These are phyloP conservation scores for Dasysyrphus tricinctus DNA, from an alignment of 2,888 invertebrate species.

Conservation along the genomic window DNA sequence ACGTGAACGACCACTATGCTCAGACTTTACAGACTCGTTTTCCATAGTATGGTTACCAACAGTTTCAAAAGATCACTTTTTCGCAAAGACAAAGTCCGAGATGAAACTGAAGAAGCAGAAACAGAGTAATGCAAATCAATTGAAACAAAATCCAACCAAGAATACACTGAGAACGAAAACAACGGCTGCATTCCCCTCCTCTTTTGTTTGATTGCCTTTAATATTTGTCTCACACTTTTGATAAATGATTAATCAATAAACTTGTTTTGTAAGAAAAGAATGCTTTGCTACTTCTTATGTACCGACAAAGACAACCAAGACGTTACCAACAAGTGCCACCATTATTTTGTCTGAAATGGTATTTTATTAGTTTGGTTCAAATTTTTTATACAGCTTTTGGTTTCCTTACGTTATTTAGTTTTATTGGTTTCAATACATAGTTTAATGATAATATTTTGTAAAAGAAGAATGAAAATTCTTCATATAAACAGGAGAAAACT, in stretches of 20 bases:
- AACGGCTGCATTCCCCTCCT: slow-evolving; percentile 70
- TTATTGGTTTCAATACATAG: slow-evolving; percentile 16
- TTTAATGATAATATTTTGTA: slow-evolving; percentile 39
- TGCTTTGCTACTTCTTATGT: slow-evolving; percentile 50
- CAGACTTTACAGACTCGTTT: slow-evolving; percentile 96
- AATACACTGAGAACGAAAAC: slow-evolving; percentile 49
- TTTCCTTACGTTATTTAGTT: slow-evolving; percentile 33
- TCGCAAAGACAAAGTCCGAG: slow-evolving; percentile 27
- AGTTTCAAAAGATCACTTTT: slow-evolving; percentile 22
- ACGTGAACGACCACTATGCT: slow-evolving; percentile 92
- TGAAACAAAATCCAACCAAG: slow-evolving; percentile 56
- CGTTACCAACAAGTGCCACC: slow-evolving; percentile 73
- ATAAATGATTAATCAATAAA: slow-evolving; percentile 71
- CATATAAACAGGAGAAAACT: slow-evolving; percentile 12
- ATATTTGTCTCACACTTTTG: slow-evolving; percentile 38
- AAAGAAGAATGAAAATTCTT: slow-evolving; percentile 9
- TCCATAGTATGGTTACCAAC: slow-evolving; percentile 87
- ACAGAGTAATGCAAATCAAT: slow-evolving; percentile 39
- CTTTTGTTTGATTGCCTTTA: slow-evolving; percentile 19
- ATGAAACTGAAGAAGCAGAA: not conserved
- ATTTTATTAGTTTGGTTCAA: not conserved
- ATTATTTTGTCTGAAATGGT: slow-evolving; percentile 42
- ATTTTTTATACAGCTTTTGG: too few relatives aligned
- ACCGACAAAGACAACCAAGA: slow-evolving; percentile 34
- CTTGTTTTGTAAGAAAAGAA: slow-evolving; percentile 54